Evolutionary conservation across 2,113 vertebrate genomes (phyloP), one percentile per base, ranked within the genome.

Genomic region (Sebastes fasciatus): DNA sequence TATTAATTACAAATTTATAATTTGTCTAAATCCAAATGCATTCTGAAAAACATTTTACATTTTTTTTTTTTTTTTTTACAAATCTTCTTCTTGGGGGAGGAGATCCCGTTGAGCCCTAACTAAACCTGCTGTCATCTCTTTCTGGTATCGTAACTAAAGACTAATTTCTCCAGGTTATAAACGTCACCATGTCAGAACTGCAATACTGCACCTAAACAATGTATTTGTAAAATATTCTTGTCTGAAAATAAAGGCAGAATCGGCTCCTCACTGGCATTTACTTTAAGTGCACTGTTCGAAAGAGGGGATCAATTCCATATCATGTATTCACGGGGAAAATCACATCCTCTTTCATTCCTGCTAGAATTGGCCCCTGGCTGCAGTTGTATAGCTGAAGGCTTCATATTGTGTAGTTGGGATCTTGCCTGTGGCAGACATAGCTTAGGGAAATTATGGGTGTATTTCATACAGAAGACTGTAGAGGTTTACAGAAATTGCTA

Each of bases 341-440:
- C 45, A 5, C 61, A 40, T 81, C 54, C 68, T 66, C 61, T 80
- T 77, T 77, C 42, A 23, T 23, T 54, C 34, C 49, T 26, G 74
- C 68, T 52, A 1, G 64, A 74, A 67, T 70, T 82, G 74, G 74
- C 74, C 84, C 40, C 69, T 74, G 69, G 84, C 80, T 74, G 74
- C 79, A 40, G 63, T 21, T 58, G 63, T 82, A 60, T 26, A 17
- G 80, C 84, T 86, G 52, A 63, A 70, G 84, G 84, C 84, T 79
- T 70, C 43, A 61, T 46, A 74, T 74, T 45, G 68, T 62, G 67
- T 51, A 73, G 79, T 48, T 10, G 45, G 62, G 67, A 58, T 73
- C n/a, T 75, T 65, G 85, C 84, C 69, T 46, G 43, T 68, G 75
- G 84, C 84, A 48, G 69, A 42, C 45, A 4, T 2, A 54, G 80